Evolutionary conservation across 1,140 invertebrate species (phyloP), one percentile per base, ranked within the genome.

Genomic region (Holcopasites calliopsidis): DNA sequence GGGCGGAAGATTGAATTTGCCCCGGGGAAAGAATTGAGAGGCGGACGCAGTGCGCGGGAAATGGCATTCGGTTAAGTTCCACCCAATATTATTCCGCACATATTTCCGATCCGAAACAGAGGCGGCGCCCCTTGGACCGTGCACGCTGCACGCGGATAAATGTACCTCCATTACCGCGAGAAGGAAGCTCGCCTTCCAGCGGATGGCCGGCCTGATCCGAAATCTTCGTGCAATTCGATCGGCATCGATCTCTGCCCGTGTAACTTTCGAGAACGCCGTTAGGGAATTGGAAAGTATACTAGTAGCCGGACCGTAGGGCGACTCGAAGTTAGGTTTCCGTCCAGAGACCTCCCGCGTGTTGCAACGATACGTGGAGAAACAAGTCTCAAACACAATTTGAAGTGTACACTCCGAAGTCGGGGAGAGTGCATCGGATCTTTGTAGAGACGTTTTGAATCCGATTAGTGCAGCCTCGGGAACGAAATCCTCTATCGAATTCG

Each of bases 221-320:
- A 75, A 75, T 75, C 73, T 75, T 75, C 11, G 23, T 40, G 23
- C 73, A 50, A 60, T 75, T 69, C 65, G 57, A 75, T 75, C 65
- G 42, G 26, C 64, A 69, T 52, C 54, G 73, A 68, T 60, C 64
- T 69, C 28, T 3, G 33, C 42, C 11, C 5, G 13, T 35, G 73
- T 69, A 75, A 75, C 64, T 75, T 75, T 69, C 35, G 31, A 13
- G 23, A 40, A 50, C 23, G 26, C 42, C 33, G 65, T 69, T 35
- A 40, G 73, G 64, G 65, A 75, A 69, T 75, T 75, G 65, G 65
- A 58, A 58, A 75, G 57, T 62, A 73, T 65, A 52, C 52, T 28
- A 6, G n/a, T 6, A 10, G 26, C 18, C 5, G 4, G 49, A 40
- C 3, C 13, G 11, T 40, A 40, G 21, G 10, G 16, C 26, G 62